phyloP scores from a whole-genome alignment of 2,888 invertebrate genomes.

The Choristoneura rosaceana region DNA sequence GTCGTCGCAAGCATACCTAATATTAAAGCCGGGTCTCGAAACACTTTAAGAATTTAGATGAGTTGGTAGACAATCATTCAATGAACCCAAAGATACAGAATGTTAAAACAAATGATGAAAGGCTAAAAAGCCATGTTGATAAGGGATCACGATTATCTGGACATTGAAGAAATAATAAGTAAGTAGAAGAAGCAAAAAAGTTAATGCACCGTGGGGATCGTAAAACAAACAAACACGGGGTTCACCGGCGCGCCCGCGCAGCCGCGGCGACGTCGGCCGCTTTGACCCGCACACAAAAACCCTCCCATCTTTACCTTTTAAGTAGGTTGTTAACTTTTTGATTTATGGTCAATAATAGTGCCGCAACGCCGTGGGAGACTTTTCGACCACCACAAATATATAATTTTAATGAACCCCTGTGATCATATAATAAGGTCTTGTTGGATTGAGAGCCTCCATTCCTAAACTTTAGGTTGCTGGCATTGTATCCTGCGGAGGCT shows the following conservation, averaged over 20 bases:
- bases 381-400: constrained; percentile 77
- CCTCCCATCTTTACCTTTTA: constrained; percentile 81
- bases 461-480: constrained; percentile 62
- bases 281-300: constrained; percentile 82
- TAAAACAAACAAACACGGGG: constrained; percentile 83
- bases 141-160: constrained; percentile 60
- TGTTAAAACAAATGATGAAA: constrained; percentile 46
- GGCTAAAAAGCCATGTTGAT: constrained; percentile 66
- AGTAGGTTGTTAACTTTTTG: constrained; percentile 86
- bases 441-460: constrained; percentile 65
- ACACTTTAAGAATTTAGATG: constrained; percentile 70
- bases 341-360: constrained; percentile 86
- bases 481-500: constrained; percentile 16
- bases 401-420: constrained; percentile 82
- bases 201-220: constrained; percentile 82
- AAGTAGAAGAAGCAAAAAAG: constrained; percentile 75
- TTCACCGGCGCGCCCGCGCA: constrained; percentile 67
- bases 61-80: constrained; percentile 47
- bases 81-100: constrained; percentile 26
- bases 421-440: constrained; percentile 76
- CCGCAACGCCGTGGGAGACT: constrained; percentile 84
- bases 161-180: constrained; percentile 75
- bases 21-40: constrained; percentile 64
- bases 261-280: constrained; percentile 74
- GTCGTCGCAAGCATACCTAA: constrained; percentile 67